Evolutionary conservation across 2,888 invertebrate species (phyloP), one percentile per base, ranked within the genome.

Genomic region (Eubasilissa splendida): DNA sequence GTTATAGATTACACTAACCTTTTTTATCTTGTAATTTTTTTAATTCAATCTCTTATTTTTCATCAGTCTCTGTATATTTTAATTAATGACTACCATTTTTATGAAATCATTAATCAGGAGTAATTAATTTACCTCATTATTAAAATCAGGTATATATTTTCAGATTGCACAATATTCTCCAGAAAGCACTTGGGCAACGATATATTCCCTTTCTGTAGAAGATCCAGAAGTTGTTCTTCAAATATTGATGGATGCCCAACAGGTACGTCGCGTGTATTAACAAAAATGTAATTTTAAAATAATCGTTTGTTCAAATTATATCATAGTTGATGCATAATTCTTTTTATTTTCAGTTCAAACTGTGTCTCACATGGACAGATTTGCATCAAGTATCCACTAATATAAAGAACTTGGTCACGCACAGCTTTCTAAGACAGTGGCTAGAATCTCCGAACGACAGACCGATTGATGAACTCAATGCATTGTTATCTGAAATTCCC

Each of bases 281-380:
- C 22, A 22, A 22, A 22, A 22, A 22, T 22, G 22, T 22, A 22
- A 22, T 22, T 22, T 22, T 22, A 22, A 22, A 22, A 22, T 76
- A 7, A 42, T 42, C 42, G 42, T 11, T 58, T 58, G 9, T 58
- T 4, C n/a, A n/a, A 58, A 58, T 58, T n/a, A 58, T 58, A n/a
- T 58, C n/a, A 58, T 58, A n/a, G 4, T 11, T 58, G 4, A n/a
- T 58, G 58, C 4, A 58, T 58, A n/a, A n/a, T 58, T 58, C 58
- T 58, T n/a, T n/a, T 58, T 58, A 58, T 82, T 89, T 89, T 79
- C 88, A 93, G 91, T 92, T 92, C 83, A 91, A 93, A 84, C 85
- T 94, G 1, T 93, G 95, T 84, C 88, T 94, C 70, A 92, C 94
- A 82, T 95, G 95, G 93, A 91, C 94, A 10, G 91, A 93, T 70